Conservation (phyloP, 2,888 invertebrate species). For the Stictocephala bisonia region DNA sequence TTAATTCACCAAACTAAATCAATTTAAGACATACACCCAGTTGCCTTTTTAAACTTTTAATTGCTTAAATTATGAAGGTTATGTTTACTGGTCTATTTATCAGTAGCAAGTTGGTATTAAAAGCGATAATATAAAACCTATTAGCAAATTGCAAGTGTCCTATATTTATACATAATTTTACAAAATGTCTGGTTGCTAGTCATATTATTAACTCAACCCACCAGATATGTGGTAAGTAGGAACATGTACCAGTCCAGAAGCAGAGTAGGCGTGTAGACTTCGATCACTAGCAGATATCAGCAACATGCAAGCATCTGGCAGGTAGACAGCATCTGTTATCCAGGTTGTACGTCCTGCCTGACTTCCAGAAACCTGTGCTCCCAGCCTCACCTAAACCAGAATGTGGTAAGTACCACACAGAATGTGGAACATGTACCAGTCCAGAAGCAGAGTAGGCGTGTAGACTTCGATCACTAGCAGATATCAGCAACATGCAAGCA, state of each 20-base stretch:
- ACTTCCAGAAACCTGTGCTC: neutral
- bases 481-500: conserved; percentile 68
- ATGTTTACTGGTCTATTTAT: neutral
- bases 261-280: conserved; percentile 72
- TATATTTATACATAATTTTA: neutral
- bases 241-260: conserved; percentile 69
- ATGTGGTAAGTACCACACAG: conserved; percentile 6
- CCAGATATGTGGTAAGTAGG: conserved; percentile 71
- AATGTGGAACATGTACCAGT: conserved; percentile 69
- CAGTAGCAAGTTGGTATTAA: too few relatives aligned
- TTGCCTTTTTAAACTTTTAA: too few relatives aligned
- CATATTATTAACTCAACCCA: conserved; percentile 56
- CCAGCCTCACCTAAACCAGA: conserved; percentile 40
- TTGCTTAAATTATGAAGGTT: neutral
- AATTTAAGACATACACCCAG: too few relatives aligned
- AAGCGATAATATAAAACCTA: too few relatives aligned
- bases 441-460: conserved; percentile 72
- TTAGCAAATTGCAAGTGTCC: neutral
- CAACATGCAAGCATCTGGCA: conserved; percentile 69
- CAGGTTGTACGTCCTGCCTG: conserved; percentile 62
- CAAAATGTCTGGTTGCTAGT: neutral
- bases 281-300: conserved; percentile 71
- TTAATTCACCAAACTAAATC: too few relatives aligned
- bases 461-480: conserved; percentile 71
- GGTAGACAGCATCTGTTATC: conserved; percentile 73